These are phyloP conservation scores for Chrosomus eos DNA, from an alignment of 2,797 vertebrate species.

Conservation along the genomic window DNA sequence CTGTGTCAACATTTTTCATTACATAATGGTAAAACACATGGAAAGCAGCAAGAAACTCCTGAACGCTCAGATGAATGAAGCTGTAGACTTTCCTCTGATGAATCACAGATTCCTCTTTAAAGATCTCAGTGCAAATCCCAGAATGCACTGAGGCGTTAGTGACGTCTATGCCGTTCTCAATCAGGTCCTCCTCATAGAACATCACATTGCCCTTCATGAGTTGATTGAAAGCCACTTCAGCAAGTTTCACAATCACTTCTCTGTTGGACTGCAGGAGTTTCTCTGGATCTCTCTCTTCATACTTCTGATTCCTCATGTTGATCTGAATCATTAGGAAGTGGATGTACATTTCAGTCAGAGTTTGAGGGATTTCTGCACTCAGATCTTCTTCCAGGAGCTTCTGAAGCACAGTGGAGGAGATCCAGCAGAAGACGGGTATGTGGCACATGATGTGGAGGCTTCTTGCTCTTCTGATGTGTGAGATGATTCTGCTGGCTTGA, in stretches of 20 bases:
- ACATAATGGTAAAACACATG: neutral
- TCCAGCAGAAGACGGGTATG: too few species aligned
- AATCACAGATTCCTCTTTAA: neutral
- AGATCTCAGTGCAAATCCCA: neutral
- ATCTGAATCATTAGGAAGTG: neutral
- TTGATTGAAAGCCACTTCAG: neutral
- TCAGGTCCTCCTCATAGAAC: neutral
- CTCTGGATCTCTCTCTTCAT: neutral
- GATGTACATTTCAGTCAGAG: conserved; percentile 4
- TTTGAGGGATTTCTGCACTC: conserved; percentile 1
- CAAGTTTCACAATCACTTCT: neutral
- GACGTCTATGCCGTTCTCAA: neutral
- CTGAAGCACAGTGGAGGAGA: too few species aligned
- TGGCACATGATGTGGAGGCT: too few species aligned
- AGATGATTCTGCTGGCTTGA: too few species aligned
- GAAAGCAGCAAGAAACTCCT: neutral
- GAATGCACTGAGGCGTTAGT: neutral
- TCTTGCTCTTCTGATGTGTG: too few species aligned
- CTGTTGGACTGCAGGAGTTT: neutral
- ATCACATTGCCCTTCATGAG: neutral
- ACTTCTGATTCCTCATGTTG: neutral
- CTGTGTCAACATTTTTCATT: neutral
- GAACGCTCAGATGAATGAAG: neutral
- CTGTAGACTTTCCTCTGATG: conserved; percentile 1
- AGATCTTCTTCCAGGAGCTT: neutral